These are phyloP conservation scores for Struthio camelus DNA, from an alignment of 2,113 vertebrate genomes.

Conservation along the genomic window DNA sequence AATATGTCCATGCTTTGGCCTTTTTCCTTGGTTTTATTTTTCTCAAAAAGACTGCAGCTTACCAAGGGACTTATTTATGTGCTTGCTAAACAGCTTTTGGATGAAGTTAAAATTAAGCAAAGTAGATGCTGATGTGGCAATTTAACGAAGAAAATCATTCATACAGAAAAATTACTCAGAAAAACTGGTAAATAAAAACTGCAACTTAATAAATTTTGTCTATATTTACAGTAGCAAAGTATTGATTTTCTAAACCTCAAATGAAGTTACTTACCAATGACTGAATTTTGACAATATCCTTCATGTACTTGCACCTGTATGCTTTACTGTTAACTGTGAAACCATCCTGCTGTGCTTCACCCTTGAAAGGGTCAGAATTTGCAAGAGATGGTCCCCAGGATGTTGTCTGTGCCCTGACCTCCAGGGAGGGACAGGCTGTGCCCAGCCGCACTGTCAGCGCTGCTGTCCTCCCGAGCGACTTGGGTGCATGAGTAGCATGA, in stretches of 20 bases:
- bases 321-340: not conserved
- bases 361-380: fast-evolving
- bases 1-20: not conserved
- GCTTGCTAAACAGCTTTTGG: not conserved
- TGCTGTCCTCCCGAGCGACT: too few relatives aligned
- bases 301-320: fast-evolving
- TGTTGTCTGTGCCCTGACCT: not conserved
- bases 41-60: not conserved
- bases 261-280: not conserved
- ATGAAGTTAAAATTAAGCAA: constrained; percentile 7
- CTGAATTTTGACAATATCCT: not conserved
- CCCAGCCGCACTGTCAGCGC: too few relatives aligned
- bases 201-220: not conserved
- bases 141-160: not conserved
- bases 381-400: not conserved
- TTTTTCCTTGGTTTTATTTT: not conserved
- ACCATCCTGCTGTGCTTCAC: not conserved
- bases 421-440: fast-evolving
- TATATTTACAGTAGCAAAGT: not conserved
- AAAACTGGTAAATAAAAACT: not conserved
- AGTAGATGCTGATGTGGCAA: not conserved
- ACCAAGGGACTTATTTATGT: not conserved
- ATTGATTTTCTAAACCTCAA: not conserved
- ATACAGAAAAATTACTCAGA: not conserved
- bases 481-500: fast-evolving